Evolutionary conservation across 2,888 invertebrate genomes (phyloP).

Genomic region (Drosophila neotestacea): DNA sequence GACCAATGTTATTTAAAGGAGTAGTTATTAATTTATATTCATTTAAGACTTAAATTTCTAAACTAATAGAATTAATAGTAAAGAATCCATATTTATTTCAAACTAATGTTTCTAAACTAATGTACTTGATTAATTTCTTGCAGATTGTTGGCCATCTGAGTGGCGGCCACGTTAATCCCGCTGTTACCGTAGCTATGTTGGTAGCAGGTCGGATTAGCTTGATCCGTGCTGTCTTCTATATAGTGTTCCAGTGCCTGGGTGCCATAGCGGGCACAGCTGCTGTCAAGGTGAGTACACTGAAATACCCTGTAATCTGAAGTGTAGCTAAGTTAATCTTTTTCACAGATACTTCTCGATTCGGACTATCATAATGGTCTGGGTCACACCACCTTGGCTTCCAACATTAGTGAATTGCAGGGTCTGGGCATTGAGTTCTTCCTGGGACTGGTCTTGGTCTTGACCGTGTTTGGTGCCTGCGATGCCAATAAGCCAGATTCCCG

Average conservation of each 20-base stretch:
- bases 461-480: constrained; percentile 92
- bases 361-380: constrained; percentile 88
- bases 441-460: constrained; percentile 94
- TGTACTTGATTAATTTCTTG: constrained; percentile 1
- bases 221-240: constrained; percentile 91
- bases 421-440: constrained; percentile 96
- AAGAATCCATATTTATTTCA: too few species aligned
- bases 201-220: constrained; percentile 92
- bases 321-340: constrained; percentile 8
- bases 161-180: constrained; percentile 97
- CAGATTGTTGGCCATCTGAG: constrained; percentile 94
- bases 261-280: constrained; percentile 92
- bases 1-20: too few species aligned
- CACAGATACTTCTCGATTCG: constrained; percentile 89
- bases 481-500: constrained; percentile 88
- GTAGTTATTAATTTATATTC: too few species aligned
- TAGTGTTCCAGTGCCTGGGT: constrained; percentile 93
- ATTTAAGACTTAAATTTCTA: too few species aligned
- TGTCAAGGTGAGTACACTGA: constrained; percentile 87
- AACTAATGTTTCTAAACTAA: too few species aligned
- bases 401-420: constrained; percentile 91
- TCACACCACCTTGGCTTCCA: constrained; percentile 88
- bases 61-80: too few species aligned
- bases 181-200: constrained; percentile 93
- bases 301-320: background rate